Evolutionary conservation across 2,888 invertebrate genomes (phyloP).

Genomic region (Leptinotarsa rubiginosa): DNA sequence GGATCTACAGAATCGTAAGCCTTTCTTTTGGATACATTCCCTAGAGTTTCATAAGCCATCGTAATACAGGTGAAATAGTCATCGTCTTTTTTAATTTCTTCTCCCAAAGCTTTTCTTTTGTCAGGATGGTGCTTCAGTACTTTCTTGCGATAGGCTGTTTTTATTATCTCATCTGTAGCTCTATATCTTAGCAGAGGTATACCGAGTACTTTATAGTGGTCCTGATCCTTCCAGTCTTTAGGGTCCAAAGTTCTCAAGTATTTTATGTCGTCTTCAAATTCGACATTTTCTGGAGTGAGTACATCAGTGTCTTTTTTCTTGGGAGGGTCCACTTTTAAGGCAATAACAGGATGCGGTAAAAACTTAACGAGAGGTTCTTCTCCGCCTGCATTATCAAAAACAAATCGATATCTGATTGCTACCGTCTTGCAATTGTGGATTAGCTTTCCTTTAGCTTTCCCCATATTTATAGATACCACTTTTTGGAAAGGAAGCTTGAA

Average conservation of each 20-base stretch:
- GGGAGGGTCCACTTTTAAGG: conserved; percentile 56
- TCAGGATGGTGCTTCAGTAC: conserved; percentile 98
- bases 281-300: conserved; percentile 60
- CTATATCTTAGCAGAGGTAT: conserved; percentile 83
- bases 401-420: conserved; percentile 62
- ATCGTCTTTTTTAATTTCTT: conserved; percentile 88
- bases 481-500: not conserved
- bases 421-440: conserved; percentile 58
- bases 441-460: conserved; percentile 57
- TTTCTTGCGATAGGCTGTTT: conserved; percentile 90
- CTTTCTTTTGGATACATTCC: conserved; percentile 82
- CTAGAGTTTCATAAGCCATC: conserved; percentile 93
- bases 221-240: conserved; percentile 97
- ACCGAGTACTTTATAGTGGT: conserved; percentile 96
- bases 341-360: conserved; percentile 59
- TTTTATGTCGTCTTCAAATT: conserved; percentile 80
- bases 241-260: conserved; percentile 92
- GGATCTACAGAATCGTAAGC: conserved; percentile 98
- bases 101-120: conserved; percentile 92
- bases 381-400: conserved; percentile 56
- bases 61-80: conserved; percentile 99
- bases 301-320: conserved; percentile 60
- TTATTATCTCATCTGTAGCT: conserved; percentile 93
- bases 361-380: conserved; percentile 58
- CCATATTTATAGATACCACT: conserved; percentile 54